Conservation (phyloP, 1,140 invertebrate species). For the Trachymyrmex cornetzi region DNA sequence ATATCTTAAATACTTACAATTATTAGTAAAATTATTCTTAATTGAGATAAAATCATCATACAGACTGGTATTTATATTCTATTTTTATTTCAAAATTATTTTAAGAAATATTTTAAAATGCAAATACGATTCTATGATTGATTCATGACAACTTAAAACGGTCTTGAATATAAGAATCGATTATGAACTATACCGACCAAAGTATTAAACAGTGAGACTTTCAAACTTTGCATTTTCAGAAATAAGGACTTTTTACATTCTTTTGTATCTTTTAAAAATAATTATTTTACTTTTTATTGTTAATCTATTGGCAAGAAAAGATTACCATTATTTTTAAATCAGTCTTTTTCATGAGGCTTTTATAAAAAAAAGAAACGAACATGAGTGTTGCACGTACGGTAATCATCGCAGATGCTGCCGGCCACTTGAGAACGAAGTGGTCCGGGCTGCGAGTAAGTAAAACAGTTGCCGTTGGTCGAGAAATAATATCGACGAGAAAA, state of each 20-base stretch:
- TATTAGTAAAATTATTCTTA: too few species aligned
- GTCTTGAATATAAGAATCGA: too few species aligned
- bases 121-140: too few species aligned
- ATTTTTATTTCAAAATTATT: too few species aligned
- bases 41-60: too few species aligned
- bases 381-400: background rate
- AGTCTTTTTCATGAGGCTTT: constrained; percentile 7
- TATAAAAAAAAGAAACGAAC: constrained; percentile 33
- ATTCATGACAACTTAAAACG: too few species aligned
- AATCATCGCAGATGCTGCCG: constrained; percentile 80
- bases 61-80: too few species aligned
- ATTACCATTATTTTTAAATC: background rate
- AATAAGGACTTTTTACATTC: background rate
- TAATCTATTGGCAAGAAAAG: background rate
- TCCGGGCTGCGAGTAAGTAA: constrained; percentile 79
- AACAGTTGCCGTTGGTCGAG: constrained; percentile 83
- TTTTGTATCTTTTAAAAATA: background rate
- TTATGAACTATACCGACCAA: background rate
- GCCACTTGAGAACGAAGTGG: constrained; percentile 83
- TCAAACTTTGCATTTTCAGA: background rate
- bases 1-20: too few species aligned
- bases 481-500: constrained; percentile 82
- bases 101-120: too few species aligned
- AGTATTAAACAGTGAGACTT: background rate
- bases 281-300: background rate